A percentile compares a stretch with the other conserved stretches of the same genome.
Evolutionary conservation across 2,888 invertebrate species (phyloP).

Genomic region (Ceratothoa steindachneri): DNA sequence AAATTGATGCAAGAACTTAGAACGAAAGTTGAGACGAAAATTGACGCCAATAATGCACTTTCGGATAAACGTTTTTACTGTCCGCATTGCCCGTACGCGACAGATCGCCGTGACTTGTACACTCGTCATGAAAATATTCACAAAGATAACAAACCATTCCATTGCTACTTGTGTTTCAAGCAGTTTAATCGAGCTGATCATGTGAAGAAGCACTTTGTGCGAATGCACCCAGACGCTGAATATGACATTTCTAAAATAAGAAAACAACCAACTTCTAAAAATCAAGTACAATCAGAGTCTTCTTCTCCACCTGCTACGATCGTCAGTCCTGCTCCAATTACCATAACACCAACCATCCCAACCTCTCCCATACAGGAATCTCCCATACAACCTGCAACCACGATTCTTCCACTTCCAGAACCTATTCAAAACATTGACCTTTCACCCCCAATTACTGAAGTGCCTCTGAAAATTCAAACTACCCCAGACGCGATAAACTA

Average conservation of each 20-base stretch:
- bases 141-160: slow-evolving; percentile 87
- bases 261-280: slow-evolving; percentile 44
- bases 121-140: slow-evolving; percentile 90
- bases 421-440: background rate
- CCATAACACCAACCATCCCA: slow-evolving; percentile 48
- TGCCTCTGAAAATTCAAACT: slow-evolving; percentile 2
- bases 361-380: slow-evolving; percentile 36
- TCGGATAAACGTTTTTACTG: slow-evolving; percentile 68
- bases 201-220: slow-evolving; percentile 85
- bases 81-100: slow-evolving; percentile 82
- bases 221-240: slow-evolving; percentile 85
- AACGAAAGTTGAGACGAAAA: slow-evolving; percentile 59
- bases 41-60: slow-evolving; percentile 34
- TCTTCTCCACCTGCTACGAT: slow-evolving; percentile 10
- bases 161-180: slow-evolving; percentile 86
- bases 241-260: slow-evolving; percentile 62
- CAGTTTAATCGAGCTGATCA: slow-evolving; percentile 91
- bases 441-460: background rate
- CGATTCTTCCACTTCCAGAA: background rate
- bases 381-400: slow-evolving; percentile 3
- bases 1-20: slow-evolving; percentile 67
- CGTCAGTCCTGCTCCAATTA: slow-evolving; percentile 52
- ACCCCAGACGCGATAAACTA: background rate
- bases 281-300: slow-evolving; percentile 13
- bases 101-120: slow-evolving; percentile 82